Conservation (phyloP, 2,797 vertebrate species). For the Diplodus sargus region DNA sequence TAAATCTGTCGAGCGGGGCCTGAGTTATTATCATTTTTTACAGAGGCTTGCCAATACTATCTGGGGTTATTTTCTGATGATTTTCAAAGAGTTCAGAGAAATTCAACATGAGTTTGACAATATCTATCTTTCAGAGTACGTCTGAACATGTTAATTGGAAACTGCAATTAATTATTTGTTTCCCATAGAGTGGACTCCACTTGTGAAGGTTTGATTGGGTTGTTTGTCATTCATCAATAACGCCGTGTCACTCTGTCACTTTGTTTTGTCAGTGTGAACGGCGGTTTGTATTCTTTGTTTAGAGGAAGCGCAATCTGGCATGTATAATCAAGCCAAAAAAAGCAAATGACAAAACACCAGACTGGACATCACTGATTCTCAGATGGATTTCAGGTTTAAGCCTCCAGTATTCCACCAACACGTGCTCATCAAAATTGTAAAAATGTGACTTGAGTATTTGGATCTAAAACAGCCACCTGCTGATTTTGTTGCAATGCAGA, state of each 20-base stretch:
- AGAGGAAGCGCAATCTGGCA: not conserved
- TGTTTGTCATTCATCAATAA: constrained; percentile 30
- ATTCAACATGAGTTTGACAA: not conserved
- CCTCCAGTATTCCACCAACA: not conserved
- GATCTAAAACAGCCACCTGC: constrained; percentile 7
- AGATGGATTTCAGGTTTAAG: constrained; percentile 1
- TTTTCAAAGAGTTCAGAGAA: constrained; percentile 8
- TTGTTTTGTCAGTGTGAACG: constrained; percentile 5
- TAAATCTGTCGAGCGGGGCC: constrained; percentile 52
- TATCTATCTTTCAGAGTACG: not conserved
- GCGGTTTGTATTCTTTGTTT: constrained; percentile 9
- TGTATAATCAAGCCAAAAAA: constrained; percentile 13
- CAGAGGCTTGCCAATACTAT: constrained; percentile 30
- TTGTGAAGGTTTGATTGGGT: not conserved
- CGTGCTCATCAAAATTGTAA: constrained; percentile 7
- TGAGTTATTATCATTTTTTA: constrained; percentile 46
- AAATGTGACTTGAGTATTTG: constrained; percentile 2
- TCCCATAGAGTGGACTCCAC: not conserved
- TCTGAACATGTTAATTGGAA: constrained; percentile 9
- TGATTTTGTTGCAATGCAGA: constrained; percentile 14
- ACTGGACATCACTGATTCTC: not conserved
- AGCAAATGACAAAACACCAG: not conserved
- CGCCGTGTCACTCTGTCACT: constrained; percentile 26
- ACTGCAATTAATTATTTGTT: constrained; percentile 4
- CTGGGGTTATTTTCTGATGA: not conserved